Conservation (phyloP, 1,140 invertebrate species). For the Brachionus sp. region DNA sequence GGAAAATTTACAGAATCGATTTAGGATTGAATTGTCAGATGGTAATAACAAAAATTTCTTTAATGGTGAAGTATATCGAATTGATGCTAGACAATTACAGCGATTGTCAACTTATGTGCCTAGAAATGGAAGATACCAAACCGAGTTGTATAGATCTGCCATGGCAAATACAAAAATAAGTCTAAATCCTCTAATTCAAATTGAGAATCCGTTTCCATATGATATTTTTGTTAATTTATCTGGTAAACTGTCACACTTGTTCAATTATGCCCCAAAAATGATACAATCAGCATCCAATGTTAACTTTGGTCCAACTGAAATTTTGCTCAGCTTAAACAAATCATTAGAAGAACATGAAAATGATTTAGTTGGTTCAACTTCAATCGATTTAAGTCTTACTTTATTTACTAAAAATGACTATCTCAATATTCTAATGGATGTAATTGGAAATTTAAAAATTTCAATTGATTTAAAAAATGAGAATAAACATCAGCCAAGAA, state of each 20-base stretch:
- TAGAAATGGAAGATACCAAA: slow-evolving; percentile 25
- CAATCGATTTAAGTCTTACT: not conserved
- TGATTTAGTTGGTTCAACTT: not conserved
- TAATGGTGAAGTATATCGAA: slow-evolving; percentile 19
- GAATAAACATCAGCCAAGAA: slow-evolving; percentile 40
- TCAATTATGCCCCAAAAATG: not conserved
- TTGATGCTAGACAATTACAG: slow-evolving; percentile 22
- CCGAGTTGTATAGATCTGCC: not conserved
- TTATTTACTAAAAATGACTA: slow-evolving; percentile 14
- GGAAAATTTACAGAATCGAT: not conserved
- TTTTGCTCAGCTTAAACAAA: not conserved
- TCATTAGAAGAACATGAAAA: not conserved
- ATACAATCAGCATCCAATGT: slow-evolving; percentile 4
- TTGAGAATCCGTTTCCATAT: slow-evolving; percentile 31
- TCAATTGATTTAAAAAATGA: slow-evolving; percentile 15
- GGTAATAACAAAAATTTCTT: not conserved
- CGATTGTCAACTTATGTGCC: not conserved
- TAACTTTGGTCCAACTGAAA: slow-evolving; percentile 33
- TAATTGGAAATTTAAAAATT: slow-evolving; percentile 34
- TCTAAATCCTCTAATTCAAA: slow-evolving; percentile 9
- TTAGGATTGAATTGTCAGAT: slow-evolving; percentile 17
- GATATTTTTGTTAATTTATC: not conserved
- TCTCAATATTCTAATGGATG: slow-evolving; percentile 7
- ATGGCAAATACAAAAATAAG: not conserved
- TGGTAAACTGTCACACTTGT: not conserved